These are phyloP conservation scores for Tamandua tetradactyla DNA, from an alignment of 2,797 vertebrate species.

Conservation along the genomic window DNA sequence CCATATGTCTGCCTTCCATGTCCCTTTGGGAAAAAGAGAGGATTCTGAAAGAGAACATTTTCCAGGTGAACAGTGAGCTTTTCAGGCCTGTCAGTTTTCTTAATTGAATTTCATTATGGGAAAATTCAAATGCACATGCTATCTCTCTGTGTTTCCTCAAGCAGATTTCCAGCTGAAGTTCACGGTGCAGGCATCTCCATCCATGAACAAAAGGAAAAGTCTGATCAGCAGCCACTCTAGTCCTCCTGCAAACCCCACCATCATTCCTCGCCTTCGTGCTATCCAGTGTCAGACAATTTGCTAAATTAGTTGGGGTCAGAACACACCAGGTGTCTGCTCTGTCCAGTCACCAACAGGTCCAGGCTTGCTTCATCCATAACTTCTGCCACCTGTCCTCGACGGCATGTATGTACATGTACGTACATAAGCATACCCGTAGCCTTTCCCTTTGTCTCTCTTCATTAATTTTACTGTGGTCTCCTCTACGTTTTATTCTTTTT, in stretches of 20 bases:
- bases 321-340: slow-evolving; percentile 55
- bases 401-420: slow-evolving; percentile 22
- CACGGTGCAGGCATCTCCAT: slow-evolving; percentile 98
- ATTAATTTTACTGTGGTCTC: background rate
- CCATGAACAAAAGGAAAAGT: slow-evolving; percentile 94
- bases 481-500: no score
- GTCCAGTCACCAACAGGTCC: slow-evolving; percentile 43
- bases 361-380: slow-evolving; percentile 60
- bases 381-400: slow-evolving; percentile 44
- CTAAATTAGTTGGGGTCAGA: slow-evolving; percentile 61
- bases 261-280: slow-evolving; percentile 96
- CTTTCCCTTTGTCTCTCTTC: background rate
- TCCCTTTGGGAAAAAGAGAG: background rate
- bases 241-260: slow-evolving; percentile 94
- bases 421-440: background rate
- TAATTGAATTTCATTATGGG: background rate
- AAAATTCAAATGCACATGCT: background rate
- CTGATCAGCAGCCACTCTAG: slow-evolving; percentile 92
- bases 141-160: slow-evolving; percentile 61
- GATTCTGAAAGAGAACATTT: background rate
- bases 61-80: background rate
- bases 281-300: slow-evolving; percentile 93
- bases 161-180: slow-evolving; percentile 99
- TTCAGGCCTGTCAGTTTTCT: background rate
- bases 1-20: background rate